Percentiles rank a stretch among this genome's conserved stretches.
phyloP scores from a whole-genome alignment of 2,888 invertebrate species.

The Lottia scabra region DNA sequence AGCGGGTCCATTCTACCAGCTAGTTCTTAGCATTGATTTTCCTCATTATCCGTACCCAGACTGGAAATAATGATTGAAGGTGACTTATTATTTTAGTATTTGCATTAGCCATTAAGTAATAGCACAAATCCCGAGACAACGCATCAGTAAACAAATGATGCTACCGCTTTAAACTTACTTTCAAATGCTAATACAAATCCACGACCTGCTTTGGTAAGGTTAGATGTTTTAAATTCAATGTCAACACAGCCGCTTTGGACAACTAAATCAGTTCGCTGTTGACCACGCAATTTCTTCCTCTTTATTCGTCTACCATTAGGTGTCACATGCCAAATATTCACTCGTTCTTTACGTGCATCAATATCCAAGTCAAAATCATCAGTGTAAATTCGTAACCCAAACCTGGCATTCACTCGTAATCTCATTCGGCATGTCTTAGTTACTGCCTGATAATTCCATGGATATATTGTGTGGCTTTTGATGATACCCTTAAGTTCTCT shows the following conservation, averaged over 20 bases:
- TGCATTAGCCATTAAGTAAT: too few relatives aligned
- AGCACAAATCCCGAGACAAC: too few relatives aligned
- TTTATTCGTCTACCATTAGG: background rate
- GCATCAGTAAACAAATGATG: too few relatives aligned
- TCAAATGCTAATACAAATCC: slow-evolving; percentile 26
- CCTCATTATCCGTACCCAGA: too few relatives aligned
- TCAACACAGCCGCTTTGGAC: slow-evolving; percentile 17
- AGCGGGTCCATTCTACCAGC: too few relatives aligned
- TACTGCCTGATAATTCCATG: slow-evolving; percentile 21
- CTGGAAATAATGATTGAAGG: too few relatives aligned
- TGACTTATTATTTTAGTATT: too few relatives aligned
- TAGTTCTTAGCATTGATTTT: too few relatives aligned
- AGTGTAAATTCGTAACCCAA: slow-evolving; percentile 22
- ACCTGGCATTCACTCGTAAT: slow-evolving; percentile 21
- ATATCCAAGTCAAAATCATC: slow-evolving; percentile 22
- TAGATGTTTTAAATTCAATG: slow-evolving; percentile 16
- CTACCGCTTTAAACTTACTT: slow-evolving; percentile 13
- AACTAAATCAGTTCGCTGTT: slow-evolving; percentile 2
- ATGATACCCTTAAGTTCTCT: slow-evolving; percentile 16
- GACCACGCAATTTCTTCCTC: background rate
- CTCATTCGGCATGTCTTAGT: slow-evolving; percentile 20
- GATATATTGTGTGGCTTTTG: slow-evolving; percentile 21
- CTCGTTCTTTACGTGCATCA: slow-evolving; percentile 14
- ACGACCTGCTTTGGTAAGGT: slow-evolving; percentile 7
- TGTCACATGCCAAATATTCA: slow-evolving; percentile 15